Percentiles rank a stretch among this genome's conserved stretches.
Conservation (phyloP, 2,113 vertebrate species). For the Melozone crissalis region DNA sequence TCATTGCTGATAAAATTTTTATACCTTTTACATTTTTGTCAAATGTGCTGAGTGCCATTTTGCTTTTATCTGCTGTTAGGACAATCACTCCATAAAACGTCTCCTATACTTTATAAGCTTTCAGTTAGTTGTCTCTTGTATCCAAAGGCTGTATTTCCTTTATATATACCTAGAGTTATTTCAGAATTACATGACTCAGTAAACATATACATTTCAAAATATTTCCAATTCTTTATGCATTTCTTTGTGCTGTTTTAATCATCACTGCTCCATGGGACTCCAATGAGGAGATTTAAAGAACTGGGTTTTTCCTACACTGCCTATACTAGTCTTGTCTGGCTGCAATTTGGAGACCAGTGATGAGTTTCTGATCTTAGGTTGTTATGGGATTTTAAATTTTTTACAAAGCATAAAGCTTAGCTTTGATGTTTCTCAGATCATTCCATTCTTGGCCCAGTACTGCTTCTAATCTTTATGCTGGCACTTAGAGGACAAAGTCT, state of each 20-base stretch:
- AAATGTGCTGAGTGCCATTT: background rate
- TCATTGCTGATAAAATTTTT: background rate
- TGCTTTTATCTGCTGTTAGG: background rate
- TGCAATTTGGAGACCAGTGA: background rate
- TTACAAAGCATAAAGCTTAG: background rate
- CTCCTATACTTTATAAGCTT: background rate
- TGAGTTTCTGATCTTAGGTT: background rate
- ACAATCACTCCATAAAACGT: background rate
- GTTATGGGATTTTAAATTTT: background rate
- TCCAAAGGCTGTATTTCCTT: background rate
- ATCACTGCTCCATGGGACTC: background rate
- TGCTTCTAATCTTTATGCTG: background rate
- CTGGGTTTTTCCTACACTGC: rapidly evolving
- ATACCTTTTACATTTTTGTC: background rate
- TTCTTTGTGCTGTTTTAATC: background rate
- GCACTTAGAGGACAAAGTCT: background rate
- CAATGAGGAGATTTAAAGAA: background rate
- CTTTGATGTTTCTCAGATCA: background rate
- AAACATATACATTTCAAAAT: background rate
- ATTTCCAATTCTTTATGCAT: background rate
- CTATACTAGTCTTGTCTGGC: background rate
- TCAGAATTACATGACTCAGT: background rate
- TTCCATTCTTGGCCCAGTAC: background rate
- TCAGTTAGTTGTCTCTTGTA: background rate
- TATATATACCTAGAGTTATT: background rate